Evolutionary conservation across 2,888 invertebrate species (phyloP).

Genomic region (Cheilosia impressa): DNA sequence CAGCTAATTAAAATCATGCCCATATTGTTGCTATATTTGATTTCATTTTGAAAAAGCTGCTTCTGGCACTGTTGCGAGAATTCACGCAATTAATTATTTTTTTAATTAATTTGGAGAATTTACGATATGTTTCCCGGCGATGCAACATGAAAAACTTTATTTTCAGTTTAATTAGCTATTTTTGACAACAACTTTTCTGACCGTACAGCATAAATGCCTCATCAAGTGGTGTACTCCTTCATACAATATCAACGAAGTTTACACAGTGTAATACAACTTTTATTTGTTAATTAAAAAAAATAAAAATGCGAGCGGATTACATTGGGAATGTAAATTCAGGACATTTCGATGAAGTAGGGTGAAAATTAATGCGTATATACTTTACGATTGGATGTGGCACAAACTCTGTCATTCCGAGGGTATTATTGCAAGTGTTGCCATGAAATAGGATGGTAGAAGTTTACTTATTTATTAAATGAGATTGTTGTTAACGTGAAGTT

Average conservation of each 20-base stretch:
- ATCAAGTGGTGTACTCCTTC: slow-evolving; percentile 27
- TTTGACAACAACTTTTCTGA: slow-evolving; percentile 29
- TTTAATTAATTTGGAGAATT: slow-evolving; percentile 60
- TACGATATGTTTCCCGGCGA: slow-evolving; percentile 2
- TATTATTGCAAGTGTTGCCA: slow-evolving; percentile 16
- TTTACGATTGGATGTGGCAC: slow-evolving; percentile 28
- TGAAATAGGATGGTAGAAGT: neutral
- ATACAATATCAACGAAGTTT: slow-evolving; percentile 40
- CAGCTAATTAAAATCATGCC: neutral
- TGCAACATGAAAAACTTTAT: slow-evolving; percentile 24
- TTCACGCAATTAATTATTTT: slow-evolving; percentile 22
- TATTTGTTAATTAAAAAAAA: slow-evolving; percentile 28
- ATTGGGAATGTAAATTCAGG: slow-evolving; percentile 42
- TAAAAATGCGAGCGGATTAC: slow-evolving; percentile 33
- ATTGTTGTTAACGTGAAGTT: no score
- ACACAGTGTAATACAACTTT: slow-evolving; percentile 45
- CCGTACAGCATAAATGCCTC: slow-evolving; percentile 47
- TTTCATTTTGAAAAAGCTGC: neutral
- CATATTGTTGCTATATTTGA: neutral
- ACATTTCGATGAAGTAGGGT: slow-evolving; percentile 51
- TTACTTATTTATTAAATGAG: no score
- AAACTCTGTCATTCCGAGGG: neutral
- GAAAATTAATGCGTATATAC: slow-evolving; percentile 40
- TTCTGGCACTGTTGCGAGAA: neutral
- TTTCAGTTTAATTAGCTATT: slow-evolving; percentile 60